phyloP scores from a whole-genome alignment of 2,113 vertebrate genomes.

The Corydoras maculifer region DNA sequence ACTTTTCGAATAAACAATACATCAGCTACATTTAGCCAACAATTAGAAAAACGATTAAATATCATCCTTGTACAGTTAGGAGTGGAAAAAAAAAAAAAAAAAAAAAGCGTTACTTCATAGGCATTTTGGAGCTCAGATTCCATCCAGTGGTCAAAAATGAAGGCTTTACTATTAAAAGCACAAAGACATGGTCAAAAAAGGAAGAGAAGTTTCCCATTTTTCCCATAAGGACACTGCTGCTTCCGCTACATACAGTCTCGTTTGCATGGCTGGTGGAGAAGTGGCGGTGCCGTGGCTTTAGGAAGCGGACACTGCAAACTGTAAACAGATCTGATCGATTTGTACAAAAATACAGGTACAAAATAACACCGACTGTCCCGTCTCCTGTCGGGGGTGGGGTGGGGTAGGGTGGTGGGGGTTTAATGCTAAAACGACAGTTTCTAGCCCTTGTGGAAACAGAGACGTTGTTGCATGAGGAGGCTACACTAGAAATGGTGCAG shows the following conservation, averaged over 20 bases:
- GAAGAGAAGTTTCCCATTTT: slow-evolving; percentile 62
- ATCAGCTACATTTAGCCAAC: slow-evolving; percentile 98
- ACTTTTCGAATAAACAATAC: slow-evolving; percentile 48
- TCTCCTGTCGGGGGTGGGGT: slow-evolving; percentile 67
- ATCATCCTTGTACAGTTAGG: slow-evolving; percentile 95
- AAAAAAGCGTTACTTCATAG: slow-evolving; percentile 86
- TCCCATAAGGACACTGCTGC: slow-evolving; percentile 55
- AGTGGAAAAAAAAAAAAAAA: slow-evolving; percentile 70
- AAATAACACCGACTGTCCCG: slow-evolving; percentile 98
- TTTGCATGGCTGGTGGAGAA: slow-evolving; percentile 63
- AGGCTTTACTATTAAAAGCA: slow-evolving; percentile 82
- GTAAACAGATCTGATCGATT: slow-evolving; percentile 96
- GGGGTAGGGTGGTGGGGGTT: slow-evolving; percentile 78
- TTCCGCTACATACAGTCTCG: slow-evolving; percentile 46
- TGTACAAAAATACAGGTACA: slow-evolving; percentile 99
- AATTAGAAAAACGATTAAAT: slow-evolving; percentile 99
- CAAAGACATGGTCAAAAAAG: slow-evolving; percentile 81
- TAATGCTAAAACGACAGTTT: slow-evolving; percentile 98
- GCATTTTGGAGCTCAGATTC: slow-evolving; percentile 86
- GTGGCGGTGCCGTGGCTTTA: slow-evolving; percentile 93
- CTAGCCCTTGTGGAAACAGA: slow-evolving; percentile 99
- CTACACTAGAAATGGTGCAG: slow-evolving; percentile 51
- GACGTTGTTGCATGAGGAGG: slow-evolving; percentile 85
- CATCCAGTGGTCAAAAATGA: slow-evolving; percentile 96
- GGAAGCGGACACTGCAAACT: slow-evolving; percentile 90